Conservation (phyloP, 2,113 vertebrate species). For the Clupea harengus region DNA sequence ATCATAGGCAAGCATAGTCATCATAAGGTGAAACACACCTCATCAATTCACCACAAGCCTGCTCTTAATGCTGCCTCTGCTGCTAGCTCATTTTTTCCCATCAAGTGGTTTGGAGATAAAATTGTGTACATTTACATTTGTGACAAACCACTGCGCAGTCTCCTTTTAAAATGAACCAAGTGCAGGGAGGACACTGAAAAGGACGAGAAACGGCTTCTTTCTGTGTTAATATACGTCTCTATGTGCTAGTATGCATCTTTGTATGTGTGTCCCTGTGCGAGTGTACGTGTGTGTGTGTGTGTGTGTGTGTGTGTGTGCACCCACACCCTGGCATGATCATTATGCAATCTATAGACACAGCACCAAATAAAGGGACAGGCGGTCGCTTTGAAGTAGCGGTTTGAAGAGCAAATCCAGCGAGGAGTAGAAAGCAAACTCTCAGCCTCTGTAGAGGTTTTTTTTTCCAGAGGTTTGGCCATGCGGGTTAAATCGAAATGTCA, state of each 20-base stretch:
- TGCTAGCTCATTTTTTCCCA: background rate
- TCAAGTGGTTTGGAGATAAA: background rate
- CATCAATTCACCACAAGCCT: conserved; percentile 20
- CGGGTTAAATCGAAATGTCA: conserved; percentile 18
- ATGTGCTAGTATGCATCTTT: background rate
- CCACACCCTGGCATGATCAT: background rate
- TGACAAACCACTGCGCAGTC: background rate
- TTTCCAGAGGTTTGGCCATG: background rate
- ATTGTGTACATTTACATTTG: background rate
- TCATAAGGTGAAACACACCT: conserved; percentile 40
- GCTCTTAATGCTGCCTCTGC: background rate
- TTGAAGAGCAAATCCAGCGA: background rate
- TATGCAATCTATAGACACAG: background rate
- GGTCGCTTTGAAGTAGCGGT: background rate
- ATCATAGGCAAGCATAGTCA: conserved; percentile 39
- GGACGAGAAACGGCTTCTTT: background rate
- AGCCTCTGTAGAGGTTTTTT: background rate
- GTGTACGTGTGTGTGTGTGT: background rate
- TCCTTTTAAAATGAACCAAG: background rate
- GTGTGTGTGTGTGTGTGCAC: background rate
- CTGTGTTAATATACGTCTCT: background rate
- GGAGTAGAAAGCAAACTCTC: conserved; percentile 13
- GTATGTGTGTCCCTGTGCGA: background rate
- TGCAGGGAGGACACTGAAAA: background rate
- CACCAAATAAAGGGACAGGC: background rate